Base-by-base conservation (phyloP, 2,888 invertebrate genomes). In the Holacanthella duospinosa region DNA sequence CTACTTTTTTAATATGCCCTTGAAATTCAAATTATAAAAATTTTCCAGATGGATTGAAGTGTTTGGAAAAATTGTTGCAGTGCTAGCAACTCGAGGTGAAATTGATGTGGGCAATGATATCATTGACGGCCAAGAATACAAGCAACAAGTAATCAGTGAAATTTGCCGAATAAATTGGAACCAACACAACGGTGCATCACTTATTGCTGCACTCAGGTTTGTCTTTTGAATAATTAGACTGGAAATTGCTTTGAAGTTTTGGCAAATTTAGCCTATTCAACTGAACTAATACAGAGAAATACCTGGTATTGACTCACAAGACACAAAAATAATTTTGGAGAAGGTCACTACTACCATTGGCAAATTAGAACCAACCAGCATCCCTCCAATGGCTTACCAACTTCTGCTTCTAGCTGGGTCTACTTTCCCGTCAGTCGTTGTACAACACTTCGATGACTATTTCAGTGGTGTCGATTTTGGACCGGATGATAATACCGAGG, bases 41-140 rank as follows among this genome's bases (percentile, higher is more conserved):
- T 28, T 53, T 63, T 61, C n/a, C 27, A 71, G 71, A 29, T 71
- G 71, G 71, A 64, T 68, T 54, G 70, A 71, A 60, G 29, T 70
- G 0, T 71, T 71, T 60, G 68, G 65, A n/a, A 66, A 64, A 60
- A 43, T 68, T 3, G 64, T 68, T 16, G 53, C 61, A 6, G 62
- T 63, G 16, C 24, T 71, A 29, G 60, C 53, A 28, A 43, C 53
- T 1, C 58, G 69, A 36, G 66, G 61, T 1, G 66, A 66, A 19
- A 67, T 72, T 4, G 59, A 59, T 12, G 67, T 63, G 53, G n/a
- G 21, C 48, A 66, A 67, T 29, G 72, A 72, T 48, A 25, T 48
- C 0, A 16, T 69, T 2, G 61, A 63, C 21, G 69, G 69, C 1
- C 59, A 59, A 25, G 64, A 60, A 9, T 67, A 63, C 53, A 58